Conservation (phyloP, 1,140 invertebrate genomes). For the Prorops nasuta region DNA sequence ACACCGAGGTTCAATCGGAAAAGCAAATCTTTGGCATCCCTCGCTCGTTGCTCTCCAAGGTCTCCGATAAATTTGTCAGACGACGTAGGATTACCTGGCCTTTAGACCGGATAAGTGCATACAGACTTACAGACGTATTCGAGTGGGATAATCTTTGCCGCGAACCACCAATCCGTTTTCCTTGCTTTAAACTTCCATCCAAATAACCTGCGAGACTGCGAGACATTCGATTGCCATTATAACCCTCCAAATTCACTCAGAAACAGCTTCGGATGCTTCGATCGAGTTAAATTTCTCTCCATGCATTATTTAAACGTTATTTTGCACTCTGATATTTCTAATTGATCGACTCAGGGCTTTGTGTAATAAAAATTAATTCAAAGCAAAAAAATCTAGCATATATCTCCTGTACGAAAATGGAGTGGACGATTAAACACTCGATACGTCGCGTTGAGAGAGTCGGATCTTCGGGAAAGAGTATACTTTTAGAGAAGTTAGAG, state of each 20-base stretch:
- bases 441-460: neutral
- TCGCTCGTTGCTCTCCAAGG: constrained; percentile 16
- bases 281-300: too few species aligned
- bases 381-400: too few species aligned
- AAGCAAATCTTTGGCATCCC: constrained; percentile 50
- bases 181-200: constrained; percentile 16
- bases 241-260: too few species aligned
- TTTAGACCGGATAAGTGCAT: constrained; percentile 26
- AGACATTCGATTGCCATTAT: too few species aligned
- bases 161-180: neutral
- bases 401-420: too few species aligned
- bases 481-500: constrained; percentile 9
- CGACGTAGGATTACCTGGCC: constrained; percentile 34
- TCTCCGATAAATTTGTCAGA: constrained; percentile 44
- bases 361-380: too few species aligned
- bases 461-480: constrained; percentile 22
- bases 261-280: too few species aligned
- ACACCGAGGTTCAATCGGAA: constrained; percentile 47
- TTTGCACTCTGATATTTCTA: too few species aligned
- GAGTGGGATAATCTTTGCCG: neutral
- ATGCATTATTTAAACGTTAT: too few species aligned
- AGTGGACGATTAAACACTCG: too few species aligned
- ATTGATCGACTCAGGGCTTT: too few species aligned
- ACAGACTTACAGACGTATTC: constrained; percentile 21
- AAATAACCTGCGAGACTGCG: too few species aligned